Percentiles rank a stretch among this genome's conserved stretches.
Evolutionary conservation across 1,140 invertebrate genomes (phyloP).

Genomic region (Tribolium madens): DNA sequence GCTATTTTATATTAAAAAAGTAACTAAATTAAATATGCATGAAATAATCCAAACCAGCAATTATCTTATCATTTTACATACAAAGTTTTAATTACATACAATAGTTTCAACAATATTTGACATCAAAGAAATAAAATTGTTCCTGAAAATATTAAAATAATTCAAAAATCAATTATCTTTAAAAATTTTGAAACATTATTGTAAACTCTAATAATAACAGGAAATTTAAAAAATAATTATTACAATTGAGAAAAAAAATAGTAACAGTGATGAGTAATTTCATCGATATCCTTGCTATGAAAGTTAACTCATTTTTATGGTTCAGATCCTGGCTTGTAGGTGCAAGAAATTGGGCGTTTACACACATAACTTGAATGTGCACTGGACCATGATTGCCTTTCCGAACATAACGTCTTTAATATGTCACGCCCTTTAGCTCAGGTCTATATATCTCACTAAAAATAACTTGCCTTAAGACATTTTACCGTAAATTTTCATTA

Average conservation of each 20-base stretch:
- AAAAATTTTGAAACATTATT: too few species aligned
- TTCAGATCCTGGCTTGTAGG: neutral
- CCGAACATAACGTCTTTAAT: constrained; percentile 15
- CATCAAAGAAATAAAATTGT: too few species aligned
- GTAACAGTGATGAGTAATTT: too few species aligned
- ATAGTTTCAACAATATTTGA: too few species aligned
- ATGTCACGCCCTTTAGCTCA: constrained; percentile 26
- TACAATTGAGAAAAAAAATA: too few species aligned
- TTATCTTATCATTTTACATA: neutral
- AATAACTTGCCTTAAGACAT: neutral
- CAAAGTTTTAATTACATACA: neutral
- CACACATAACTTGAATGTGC: constrained; percentile 1
- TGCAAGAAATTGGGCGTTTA: constrained; percentile 9
- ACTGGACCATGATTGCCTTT: constrained; percentile 5
- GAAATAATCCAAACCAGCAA: neutral
- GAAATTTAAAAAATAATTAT: too few species aligned
- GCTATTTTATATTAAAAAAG: neutral
- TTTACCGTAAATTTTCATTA: neutral
- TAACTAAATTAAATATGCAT: neutral
- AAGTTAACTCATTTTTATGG: too few species aligned
- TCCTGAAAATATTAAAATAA: too few species aligned
- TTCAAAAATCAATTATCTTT: too few species aligned
- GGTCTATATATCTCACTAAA: neutral
- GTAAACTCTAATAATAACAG: too few species aligned
- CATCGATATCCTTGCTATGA: too few species aligned